Base-by-base conservation (phyloP, 30 jellyfish, hydroid and myxozoan species). In the Aurelia sp. region DNA sequence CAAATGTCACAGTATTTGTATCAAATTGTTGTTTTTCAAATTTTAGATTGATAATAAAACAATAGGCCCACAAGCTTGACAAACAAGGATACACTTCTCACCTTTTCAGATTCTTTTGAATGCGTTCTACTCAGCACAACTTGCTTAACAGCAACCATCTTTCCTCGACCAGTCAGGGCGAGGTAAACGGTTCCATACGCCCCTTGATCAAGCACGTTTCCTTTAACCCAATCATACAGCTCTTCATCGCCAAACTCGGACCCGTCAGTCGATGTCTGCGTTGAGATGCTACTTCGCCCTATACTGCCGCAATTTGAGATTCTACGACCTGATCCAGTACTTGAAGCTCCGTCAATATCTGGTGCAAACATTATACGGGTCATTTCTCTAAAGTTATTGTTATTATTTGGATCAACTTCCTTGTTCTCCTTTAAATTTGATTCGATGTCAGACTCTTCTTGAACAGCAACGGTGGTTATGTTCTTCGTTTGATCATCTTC, bases 121-220 rank as follows among this genome's bases (percentile, higher is more conserved):
- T 84, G 76, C 31, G 83, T 22, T 30, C 76, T 72, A 66, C 53
- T 72, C 24, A 92, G 81, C 38, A 76, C 90, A 13, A 93, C 97
- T 84, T 93, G 96, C 72, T 93, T 93, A 53, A 93, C 98, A 67
- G 98, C 98, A 2, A 93, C 88, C 86, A 93, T 63, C 70, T 84
- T 91, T 48, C 96, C 98, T 41, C 87, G 76, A 79, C 59, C 67
- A 10, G 98, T 87, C 86, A 93, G 63, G 24, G 90, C 98, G 51
- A 47, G 94, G 78, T 93, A 93, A 11, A 93, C 98, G 20, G 81
- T 60, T 8, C 98, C 96, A 55, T 80, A 75, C 6, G 96, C 96
- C 17, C 97, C 97, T 57, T 71, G 75, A 67, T 74, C 96, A 13
- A 86, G 61, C 19, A 84, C 66, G 30, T 81, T 38, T 6, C 95